Percentiles rank a stretch among this genome's conserved stretches.
Evolutionary conservation across 2,113 vertebrate genomes (phyloP).

Genomic region (Nannobrachium achirus): DNA sequence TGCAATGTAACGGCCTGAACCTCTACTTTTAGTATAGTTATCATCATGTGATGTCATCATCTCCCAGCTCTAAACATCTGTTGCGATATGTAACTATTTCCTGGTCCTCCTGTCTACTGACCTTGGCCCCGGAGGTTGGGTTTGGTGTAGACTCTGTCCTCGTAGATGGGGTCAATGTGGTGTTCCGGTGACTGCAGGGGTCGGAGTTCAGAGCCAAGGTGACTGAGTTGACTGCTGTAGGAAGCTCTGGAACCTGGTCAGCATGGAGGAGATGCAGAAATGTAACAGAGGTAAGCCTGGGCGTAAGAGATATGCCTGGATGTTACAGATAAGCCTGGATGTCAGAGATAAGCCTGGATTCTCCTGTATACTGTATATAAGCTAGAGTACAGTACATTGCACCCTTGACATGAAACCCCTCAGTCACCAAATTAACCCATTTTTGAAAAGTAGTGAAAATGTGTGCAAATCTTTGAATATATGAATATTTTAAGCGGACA

Average conservation of each 20-base stretch:
- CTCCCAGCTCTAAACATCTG: too few relatives aligned
- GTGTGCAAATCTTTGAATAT: too few relatives aligned
- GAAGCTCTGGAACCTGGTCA: constrained; percentile 92
- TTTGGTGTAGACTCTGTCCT: constrained; percentile 98
- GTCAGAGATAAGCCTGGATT: too few relatives aligned
- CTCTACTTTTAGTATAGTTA: background rate
- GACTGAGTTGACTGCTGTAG: constrained; percentile 97
- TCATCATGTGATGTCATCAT: background rate
- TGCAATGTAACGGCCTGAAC: too few relatives aligned
- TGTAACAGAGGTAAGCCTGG: background rate
- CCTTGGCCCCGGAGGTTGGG: constrained; percentile 92
- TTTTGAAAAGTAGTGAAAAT: too few relatives aligned
- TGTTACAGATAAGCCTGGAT: too few relatives aligned
- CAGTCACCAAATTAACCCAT: too few relatives aligned
- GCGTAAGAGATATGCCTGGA: background rate
- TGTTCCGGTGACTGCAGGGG: constrained; percentile 98
- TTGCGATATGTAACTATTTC: too few relatives aligned
- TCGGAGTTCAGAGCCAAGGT: constrained; percentile 93
- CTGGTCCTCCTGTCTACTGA: constrained; percentile 34
- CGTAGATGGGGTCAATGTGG: constrained; percentile 98
- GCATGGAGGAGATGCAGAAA: background rate
- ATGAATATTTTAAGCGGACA: too few relatives aligned
- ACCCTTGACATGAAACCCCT: too few relatives aligned
- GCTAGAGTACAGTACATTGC: too few relatives aligned
- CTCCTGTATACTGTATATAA: too few relatives aligned